Percentiles rank a stretch among this genome's conserved stretches.
phyloP scores from a whole-genome alignment of 2,888 invertebrate species.

The Tanytarsus gracilentus region DNA sequence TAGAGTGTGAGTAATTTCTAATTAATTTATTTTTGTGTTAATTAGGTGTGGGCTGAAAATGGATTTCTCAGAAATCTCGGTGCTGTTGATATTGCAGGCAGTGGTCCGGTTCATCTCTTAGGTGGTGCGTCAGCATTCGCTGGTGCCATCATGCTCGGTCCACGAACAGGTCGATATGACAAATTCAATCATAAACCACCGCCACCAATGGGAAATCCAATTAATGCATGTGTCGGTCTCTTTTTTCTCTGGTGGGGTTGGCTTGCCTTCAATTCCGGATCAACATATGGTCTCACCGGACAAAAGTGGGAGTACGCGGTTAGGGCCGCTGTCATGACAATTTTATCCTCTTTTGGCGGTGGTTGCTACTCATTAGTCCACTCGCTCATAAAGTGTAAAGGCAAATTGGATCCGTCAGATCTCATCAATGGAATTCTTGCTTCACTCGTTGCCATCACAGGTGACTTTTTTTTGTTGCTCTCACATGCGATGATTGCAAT shows the following conservation, averaged over 20 bases:
- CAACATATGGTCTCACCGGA: constrained; percentile 38
- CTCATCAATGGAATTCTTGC: constrained; percentile 24
- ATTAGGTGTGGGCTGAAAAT: constrained; percentile 38
- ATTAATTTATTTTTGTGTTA: neutral
- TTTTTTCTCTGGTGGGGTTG: constrained; percentile 71
- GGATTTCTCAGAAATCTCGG: constrained; percentile 45
- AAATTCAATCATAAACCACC: constrained; percentile 35
- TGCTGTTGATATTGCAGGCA: constrained; percentile 47
- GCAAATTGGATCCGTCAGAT: constrained; percentile 15
- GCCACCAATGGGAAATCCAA: constrained; percentile 55
- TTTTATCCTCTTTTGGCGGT: constrained; percentile 46
- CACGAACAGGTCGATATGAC: constrained; percentile 44
- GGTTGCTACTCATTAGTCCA: constrained; percentile 35
- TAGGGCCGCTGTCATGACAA: constrained; percentile 44
- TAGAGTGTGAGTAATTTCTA: neutral
- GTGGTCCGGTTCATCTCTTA: constrained; percentile 46
- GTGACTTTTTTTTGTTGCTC: constrained; percentile 14
- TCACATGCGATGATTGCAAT: too few species aligned
- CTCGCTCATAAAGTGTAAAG: constrained; percentile 6
- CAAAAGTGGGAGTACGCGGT: constrained; percentile 47
- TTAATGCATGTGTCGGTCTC: constrained; percentile 73
- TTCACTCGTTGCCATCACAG: constrained; percentile 17
- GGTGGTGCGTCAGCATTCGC: constrained; percentile 45
- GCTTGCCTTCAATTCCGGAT: constrained; percentile 49
- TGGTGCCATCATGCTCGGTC: constrained; percentile 46